Evolutionary conservation across 2,113 vertebrate genomes (phyloP).

Genomic region (Salvelinus namaycush): DNA sequence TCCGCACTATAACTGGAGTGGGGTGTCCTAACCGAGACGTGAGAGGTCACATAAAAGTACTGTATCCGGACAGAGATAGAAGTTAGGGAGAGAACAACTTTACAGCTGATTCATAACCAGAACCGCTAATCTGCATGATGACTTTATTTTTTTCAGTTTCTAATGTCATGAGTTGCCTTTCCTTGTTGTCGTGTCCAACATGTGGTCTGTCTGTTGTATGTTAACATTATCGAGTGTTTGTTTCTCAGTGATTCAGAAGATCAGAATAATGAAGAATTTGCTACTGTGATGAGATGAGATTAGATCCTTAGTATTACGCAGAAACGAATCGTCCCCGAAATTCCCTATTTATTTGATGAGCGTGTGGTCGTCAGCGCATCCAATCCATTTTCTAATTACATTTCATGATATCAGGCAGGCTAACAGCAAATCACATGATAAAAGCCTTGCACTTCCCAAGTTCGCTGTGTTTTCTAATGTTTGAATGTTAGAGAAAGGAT

Average conservation of each 20-base stretch:
- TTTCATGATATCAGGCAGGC: conserved; percentile 3
- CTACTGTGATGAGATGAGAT: not conserved
- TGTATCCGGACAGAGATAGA: not conserved
- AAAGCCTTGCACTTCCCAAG: not conserved
- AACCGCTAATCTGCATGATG: conserved; percentile 1
- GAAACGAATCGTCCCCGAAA: not conserved
- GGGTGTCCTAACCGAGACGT: not conserved
- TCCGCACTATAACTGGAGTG: conserved; percentile 3
- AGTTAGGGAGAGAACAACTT: not conserved
- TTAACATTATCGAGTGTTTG: not conserved
- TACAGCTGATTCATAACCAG: not conserved
- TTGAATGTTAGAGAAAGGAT: not conserved
- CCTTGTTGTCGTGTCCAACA: not conserved
- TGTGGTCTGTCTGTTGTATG: not conserved
- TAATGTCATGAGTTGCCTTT: not conserved
- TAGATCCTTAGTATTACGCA: not conserved
- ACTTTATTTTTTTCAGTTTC: not conserved
- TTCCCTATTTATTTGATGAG: not conserved
- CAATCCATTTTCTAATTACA: not conserved
- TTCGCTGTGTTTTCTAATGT: conserved; percentile 1
- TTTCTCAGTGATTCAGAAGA: not conserved
- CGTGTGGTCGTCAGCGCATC: not conserved
- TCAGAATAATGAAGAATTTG: not conserved
- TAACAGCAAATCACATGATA: conserved; percentile 1
- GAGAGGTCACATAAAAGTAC: not conserved